Percentiles rank a stretch among this genome's conserved stretches.
These are phyloP conservation scores for Melanostigma gelatinosum DNA, from an alignment of 2,113 vertebrate species.

Conservation along the genomic window DNA sequence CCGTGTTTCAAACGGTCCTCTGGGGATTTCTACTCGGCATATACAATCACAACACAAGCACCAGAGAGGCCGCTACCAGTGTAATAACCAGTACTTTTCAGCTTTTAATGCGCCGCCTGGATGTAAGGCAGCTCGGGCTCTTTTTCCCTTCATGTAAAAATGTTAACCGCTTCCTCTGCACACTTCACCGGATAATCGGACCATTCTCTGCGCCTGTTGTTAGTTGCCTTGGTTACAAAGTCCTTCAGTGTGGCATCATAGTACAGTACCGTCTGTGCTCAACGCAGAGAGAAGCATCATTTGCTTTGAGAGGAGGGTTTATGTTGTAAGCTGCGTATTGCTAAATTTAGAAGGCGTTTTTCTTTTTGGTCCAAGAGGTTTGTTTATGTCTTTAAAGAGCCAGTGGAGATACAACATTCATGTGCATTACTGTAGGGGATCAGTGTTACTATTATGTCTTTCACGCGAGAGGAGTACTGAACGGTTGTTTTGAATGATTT, in stretches of 20 bases:
- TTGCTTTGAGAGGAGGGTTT: slow-evolving; percentile 58
- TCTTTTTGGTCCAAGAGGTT: slow-evolving; percentile 40
- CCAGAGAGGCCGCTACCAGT: background rate
- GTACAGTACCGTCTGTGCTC: slow-evolving; percentile 66
- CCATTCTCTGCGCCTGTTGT: slow-evolving; percentile 78
- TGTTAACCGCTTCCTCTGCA: slow-evolving; percentile 65
- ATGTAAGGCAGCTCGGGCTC: slow-evolving; percentile 15
- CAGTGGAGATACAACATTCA: slow-evolving; percentile 50
- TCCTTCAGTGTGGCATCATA: slow-evolving; percentile 73
- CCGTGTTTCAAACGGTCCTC: background rate
- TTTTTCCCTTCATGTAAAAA: slow-evolving; percentile 53
- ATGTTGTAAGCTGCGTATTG: slow-evolving; percentile 43
- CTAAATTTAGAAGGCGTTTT: slow-evolving; percentile 70
- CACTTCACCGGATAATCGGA: slow-evolving; percentile 77
- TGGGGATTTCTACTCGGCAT: background rate
- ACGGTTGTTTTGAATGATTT: slow-evolving; percentile 43
- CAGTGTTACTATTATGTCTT: slow-evolving; percentile 41
- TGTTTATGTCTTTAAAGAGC: slow-evolving; percentile 55
- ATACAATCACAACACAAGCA: background rate
- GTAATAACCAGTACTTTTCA: slow-evolving; percentile 1
- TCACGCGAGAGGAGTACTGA: slow-evolving; percentile 32
- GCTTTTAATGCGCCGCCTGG: slow-evolving; percentile 8
- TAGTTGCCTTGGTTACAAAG: slow-evolving; percentile 85
- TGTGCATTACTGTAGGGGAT: slow-evolving; percentile 36
- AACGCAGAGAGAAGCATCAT: slow-evolving; percentile 49